Base-by-base conservation (phyloP, 2,888 invertebrate genomes). In the Dorcus parallelipipedus region DNA sequence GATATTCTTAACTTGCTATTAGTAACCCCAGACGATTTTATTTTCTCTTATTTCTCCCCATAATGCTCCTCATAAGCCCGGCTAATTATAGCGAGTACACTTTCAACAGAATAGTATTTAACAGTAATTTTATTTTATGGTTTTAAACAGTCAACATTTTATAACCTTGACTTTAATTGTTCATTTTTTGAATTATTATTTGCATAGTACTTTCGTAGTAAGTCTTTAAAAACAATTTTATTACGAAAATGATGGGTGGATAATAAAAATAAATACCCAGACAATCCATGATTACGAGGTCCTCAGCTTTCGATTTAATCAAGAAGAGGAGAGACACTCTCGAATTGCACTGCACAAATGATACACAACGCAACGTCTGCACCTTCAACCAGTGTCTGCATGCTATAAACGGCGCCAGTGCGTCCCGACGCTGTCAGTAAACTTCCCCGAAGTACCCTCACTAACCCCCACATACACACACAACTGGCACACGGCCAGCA, bases 361-460 rank as follows among this genome's bases (percentile, higher is more conserved):
- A 56, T 47, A 56, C 52, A 40, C 42, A 49, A 59, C 43, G 43
- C 43, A 52, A 47, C 40, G 42, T 49, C 41, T 52, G 40, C 38
- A 47, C 50, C 51, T 42, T 51, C 49, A 38, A 39, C 49, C 56
- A 56, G 45, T 54, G 58, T 57, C 52, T 54, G 54, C 52, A 52
- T 55, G 62, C 55, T 54, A 64, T 71, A 77, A 55, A 76, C 69
- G 80, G 80, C 74, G 79, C 78, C 75, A 75, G 74, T 65, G 74
- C 79, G 71, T 81, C 81, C 72, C 80, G 81, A 75, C 80, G 69
- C 64, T 62, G 69, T 68, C 69, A 68, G 64, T 66, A 67, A 69
- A 70, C 67, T 69, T 70, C 65, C 68, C 69, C 69, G 64, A 63
- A 58, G 55, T 65, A 63, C 59, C 52, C 17, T 26, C 17, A 40